Base-by-base conservation (phyloP, 35 echinoderm and acorn worm genomes). In the Amphiura filiformis region DNA sequence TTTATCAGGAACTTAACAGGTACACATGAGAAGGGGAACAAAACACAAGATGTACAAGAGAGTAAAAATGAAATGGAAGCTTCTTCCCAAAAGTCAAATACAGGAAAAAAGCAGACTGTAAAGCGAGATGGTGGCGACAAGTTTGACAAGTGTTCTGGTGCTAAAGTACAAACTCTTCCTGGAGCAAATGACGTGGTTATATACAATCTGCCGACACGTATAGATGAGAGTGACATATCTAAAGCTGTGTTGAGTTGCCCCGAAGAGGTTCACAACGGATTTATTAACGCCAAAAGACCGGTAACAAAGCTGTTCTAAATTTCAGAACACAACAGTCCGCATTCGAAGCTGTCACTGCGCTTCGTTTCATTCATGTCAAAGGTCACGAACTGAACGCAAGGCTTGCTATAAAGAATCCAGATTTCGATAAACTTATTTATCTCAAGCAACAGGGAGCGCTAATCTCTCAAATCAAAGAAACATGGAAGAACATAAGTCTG, bases 221-320 rank as follows among this genome's bases (percentile, higher is more conserved):
- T 85, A 15, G 35, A 26, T 14, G 83, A 85, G 28, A 75, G 18
- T 65, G 83, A 85, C 44, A 61, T 85, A 36, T 32, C 37, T 64
- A 32, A 85, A n/a, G 41, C 32, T 39, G 61, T 70, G 7, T 11
- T 5, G 26, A 70, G 26, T 9, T 85, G 44, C n/a, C 23, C 56
- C 12, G 37, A 57, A 47, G 47, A 85, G 47, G 31, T 65, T 11
- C 64, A 56, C 1, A 22, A 14, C 20, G 83, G 83, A 33, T 61
- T 85, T 61, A n/a, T 65, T 11, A 61, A 85, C 37, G 32, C 20
- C 31, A 17, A 13, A 20, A 65, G 13, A 37, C 32, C 17, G 22
- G 28, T 23, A 18, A 56, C 12, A 61, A 36, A 36, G 56, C 47
- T 34, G 34, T 64, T 35, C 13, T 85, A 34, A 70, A 32, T 17